phyloP scores from a whole-genome alignment of 2,113 vertebrate genomes.

The Mormyrus iriodes region DNA sequence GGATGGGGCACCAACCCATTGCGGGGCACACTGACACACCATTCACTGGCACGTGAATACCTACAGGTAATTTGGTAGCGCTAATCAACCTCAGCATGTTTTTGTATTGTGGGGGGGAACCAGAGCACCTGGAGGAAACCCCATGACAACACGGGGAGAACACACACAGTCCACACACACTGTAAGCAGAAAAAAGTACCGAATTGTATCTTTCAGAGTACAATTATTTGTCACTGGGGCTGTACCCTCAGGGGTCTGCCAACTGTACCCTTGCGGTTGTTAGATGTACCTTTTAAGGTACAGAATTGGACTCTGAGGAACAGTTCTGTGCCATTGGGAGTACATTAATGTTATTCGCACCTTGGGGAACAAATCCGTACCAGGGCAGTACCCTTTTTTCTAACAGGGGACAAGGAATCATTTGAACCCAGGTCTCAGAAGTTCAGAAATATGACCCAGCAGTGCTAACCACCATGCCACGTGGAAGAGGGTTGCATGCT shows the following conservation, averaged over 20 bases:
- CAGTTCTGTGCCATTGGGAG: not conserved
- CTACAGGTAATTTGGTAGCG: not conserved
- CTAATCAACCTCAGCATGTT: not conserved
- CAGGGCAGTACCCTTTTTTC: not conserved
- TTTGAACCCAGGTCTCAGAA: not conserved
- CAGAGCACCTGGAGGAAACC: not conserved
- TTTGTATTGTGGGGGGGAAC: not conserved
- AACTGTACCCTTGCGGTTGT: not conserved
- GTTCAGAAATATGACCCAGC: not conserved
- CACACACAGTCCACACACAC: not conserved
- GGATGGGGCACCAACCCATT: not conserved
- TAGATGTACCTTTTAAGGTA: not conserved
- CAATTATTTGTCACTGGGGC: not conserved
- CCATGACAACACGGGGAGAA: not conserved
- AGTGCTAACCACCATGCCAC: not conserved
- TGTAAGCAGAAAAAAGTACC: not conserved
- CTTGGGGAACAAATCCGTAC: not conserved
- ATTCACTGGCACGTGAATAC: not conserved
- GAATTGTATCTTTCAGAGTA: not conserved
- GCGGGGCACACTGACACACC: not conserved
- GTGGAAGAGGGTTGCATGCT: not conserved
- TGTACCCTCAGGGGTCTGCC: not conserved
- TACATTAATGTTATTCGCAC: not conserved
- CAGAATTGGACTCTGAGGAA: not conserved
- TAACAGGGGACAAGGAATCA: not conserved